Evolutionary conservation across 92 coral and sea anemone genomes (phyloP), one percentile per base, ranked within the genome.

Genomic region (Phymanthus crucifer): DNA sequence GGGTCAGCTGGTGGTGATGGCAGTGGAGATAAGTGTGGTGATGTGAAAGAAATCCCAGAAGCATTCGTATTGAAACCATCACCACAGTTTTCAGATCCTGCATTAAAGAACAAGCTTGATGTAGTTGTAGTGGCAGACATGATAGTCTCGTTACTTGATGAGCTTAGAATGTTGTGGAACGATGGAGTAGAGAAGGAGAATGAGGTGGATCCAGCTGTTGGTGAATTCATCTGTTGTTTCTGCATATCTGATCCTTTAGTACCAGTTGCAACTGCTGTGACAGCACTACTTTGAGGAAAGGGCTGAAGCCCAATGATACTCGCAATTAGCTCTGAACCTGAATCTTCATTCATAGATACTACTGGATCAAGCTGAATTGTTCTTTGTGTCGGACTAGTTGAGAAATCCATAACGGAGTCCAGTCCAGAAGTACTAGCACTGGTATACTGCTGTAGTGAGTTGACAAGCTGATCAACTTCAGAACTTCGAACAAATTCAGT

Each of bases 221-320:
- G 92, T 73, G 94, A 84, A 48, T 91, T 87, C 26, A 93, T 72
- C 40, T 85, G 92, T 71, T 93, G 92, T 10, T 83, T 75, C 19
- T 87, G 94, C 40, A 83, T 83, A 19, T 81, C 79, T 21, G 93
- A 48, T 23, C 34, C 74, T 27, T 46, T 82, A 65, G 70, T 21
- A 16, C 67, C 77, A 37, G 83, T 21, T 33, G 86, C 71, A 31
- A 74, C 72, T 13, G 87, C 24, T 26, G 73, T 70, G 34, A 76
- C 70, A 0, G 87, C 37, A 29, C 72, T 74, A 38, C 80, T 86
- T 47, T 89, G 72, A 66, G 78, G 13, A 58, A 78, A 78, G 34
- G 67, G 12, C 69, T 86, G 83, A 26, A 81, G 78, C 2, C 81
- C 80, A 47, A 83, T 79, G 24, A 92, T 82, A 31, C 86, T 86